These are phyloP conservation scores for Oreotragus oreotragus DNA, from an alignment of 2,113 vertebrate species.

Conservation along the genomic window DNA sequence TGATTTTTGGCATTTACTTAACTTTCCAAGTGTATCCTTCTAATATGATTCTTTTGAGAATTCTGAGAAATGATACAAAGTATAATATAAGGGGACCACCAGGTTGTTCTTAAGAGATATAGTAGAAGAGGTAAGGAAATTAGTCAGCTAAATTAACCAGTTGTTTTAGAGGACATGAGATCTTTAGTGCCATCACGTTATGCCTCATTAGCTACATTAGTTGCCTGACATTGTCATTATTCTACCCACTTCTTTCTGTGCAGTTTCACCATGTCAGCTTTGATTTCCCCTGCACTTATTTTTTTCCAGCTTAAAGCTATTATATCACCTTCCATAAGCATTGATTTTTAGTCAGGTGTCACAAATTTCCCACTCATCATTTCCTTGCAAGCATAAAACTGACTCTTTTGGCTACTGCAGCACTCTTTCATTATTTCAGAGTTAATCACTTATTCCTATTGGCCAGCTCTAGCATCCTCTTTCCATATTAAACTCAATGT, in stretches of 20 bases:
- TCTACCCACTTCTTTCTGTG: slow-evolving; percentile 47
- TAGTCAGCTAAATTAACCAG: slow-evolving; percentile 45
- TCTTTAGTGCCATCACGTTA: neutral
- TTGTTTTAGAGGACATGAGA: neutral
- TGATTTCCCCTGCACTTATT: slow-evolving; percentile 41
- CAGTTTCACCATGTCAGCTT: slow-evolving; percentile 45
- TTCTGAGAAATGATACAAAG: neutral
- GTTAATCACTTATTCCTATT: slow-evolving; percentile 65
- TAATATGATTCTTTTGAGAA: neutral
- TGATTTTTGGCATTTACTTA: neutral
- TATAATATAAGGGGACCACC: neutral
- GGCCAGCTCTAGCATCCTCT: slow-evolving; percentile 18
- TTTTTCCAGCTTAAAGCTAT: slow-evolving; percentile 45
- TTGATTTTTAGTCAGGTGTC: slow-evolving; percentile 71
- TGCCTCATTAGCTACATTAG: slow-evolving; percentile 48
- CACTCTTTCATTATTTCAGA: slow-evolving; percentile 63
- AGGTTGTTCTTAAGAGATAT: neutral
- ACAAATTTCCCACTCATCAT: slow-evolving; percentile 70
- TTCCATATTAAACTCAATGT: neutral
- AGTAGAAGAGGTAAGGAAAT: slow-evolving; percentile 34
- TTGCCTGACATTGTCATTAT: slow-evolving; percentile 11
- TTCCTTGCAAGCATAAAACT: slow-evolving; percentile 58
- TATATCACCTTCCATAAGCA: slow-evolving; percentile 63
- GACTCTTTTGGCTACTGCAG: neutral
- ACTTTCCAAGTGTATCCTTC: neutral